These are phyloP conservation scores for Teleopsis dalmanni DNA, from an alignment of 1,140 invertebrate species.

Conservation along the genomic window DNA sequence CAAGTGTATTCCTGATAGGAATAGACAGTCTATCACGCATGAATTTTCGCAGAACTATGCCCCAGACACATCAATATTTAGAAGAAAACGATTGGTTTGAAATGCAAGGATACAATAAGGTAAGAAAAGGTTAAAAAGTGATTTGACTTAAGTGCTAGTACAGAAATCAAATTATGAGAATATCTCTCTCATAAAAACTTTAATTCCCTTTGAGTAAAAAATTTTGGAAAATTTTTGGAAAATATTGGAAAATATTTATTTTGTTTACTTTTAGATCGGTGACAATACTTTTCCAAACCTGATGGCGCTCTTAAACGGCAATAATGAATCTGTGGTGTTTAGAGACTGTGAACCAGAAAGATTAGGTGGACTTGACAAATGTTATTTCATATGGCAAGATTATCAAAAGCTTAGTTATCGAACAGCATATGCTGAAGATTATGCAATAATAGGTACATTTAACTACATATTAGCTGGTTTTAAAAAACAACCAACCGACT, in stretches of 20 bases:
- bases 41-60: slow-evolving; percentile 41
- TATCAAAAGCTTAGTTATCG: slow-evolving; percentile 62
- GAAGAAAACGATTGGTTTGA: slow-evolving; percentile 23
- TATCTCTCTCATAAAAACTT: not conserved
- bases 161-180: not conserved
- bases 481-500: slow-evolving; percentile 67
- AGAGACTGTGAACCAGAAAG: slow-evolving; percentile 49
- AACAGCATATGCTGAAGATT: slow-evolving; percentile 74
- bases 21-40: slow-evolving; percentile 39
- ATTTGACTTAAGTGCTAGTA: not conserved
- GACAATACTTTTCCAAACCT: slow-evolving; percentile 79
- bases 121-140: slow-evolving; percentile 3
- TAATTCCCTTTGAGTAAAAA: not conserved
- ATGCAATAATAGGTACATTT: slow-evolving; percentile 62
- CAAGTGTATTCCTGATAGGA: slow-evolving; percentile 31
- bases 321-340: no score
- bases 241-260: not conserved
- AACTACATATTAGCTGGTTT: slow-evolving; percentile 75
- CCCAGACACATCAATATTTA: slow-evolving; percentile 25
- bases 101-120: slow-evolving; percentile 35
- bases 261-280: slow-evolving; percentile 47
- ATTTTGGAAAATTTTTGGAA: not conserved
- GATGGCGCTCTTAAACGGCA: slow-evolving; percentile 66
- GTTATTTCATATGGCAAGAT: slow-evolving; percentile 72
- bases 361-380: slow-evolving; percentile 50